Conservation (phyloP, 2,113 vertebrate genomes). For the Ascaphus truei region DNA sequence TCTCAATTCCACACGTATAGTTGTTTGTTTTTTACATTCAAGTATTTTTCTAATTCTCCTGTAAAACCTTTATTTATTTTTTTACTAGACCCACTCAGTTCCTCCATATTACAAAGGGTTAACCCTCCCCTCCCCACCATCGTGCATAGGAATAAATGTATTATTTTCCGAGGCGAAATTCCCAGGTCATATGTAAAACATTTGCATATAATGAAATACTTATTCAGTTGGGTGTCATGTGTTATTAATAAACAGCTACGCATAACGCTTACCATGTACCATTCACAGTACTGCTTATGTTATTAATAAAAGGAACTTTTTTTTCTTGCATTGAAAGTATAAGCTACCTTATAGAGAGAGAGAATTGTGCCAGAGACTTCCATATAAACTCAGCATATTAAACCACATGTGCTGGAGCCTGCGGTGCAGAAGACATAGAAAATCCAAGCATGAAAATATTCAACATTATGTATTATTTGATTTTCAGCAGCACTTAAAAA, state of each 20-base stretch:
- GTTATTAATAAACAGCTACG: not conserved
- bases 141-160: too few species aligned
- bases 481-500: not conserved
- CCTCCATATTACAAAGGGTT: too few species aligned
- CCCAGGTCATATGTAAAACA: not conserved
- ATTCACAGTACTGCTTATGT: not conserved
- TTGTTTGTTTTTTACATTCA: too few species aligned
- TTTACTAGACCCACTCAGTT: too few species aligned
- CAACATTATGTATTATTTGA: not conserved
- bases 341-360: not conserved
- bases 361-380: not conserved
- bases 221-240: not conserved
- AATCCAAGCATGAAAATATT: not conserved
- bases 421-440: not conserved
- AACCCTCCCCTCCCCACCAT: too few species aligned
- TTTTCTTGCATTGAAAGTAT: not conserved
- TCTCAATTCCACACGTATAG: too few species aligned
- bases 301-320: not conserved
- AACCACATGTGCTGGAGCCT: not conserved
- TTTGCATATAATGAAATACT: slow-evolving; percentile 2
- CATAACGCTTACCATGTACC: not conserved
- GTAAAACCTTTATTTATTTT: too few species aligned
- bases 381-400: not conserved
- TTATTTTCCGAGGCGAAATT: not conserved
- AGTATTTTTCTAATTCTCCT: too few species aligned